Evolutionary conservation across 2,797 vertebrate species (phyloP).

Genomic region (Catostomus latipinnis): DNA sequence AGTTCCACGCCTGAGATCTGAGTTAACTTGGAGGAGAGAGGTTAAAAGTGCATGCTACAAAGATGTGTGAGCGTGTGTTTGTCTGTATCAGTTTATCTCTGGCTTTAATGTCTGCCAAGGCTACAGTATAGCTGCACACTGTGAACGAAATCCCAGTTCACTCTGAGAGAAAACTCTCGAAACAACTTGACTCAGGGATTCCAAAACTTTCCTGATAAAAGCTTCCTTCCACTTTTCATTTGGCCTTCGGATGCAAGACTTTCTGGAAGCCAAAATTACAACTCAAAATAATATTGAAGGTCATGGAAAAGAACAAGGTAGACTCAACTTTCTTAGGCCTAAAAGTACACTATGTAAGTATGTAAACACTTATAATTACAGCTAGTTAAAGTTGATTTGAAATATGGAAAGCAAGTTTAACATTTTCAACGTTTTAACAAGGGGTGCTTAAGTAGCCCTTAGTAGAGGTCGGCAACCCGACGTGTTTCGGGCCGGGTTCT

Average conservation of each 20-base stretch:
- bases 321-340: neutral
- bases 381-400: too few relatives aligned
- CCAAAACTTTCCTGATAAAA: constrained; percentile 16
- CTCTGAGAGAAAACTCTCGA: constrained; percentile 17
- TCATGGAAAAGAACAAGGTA: neutral
- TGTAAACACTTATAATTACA: too few relatives aligned
- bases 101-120: neutral
- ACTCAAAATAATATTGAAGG: neutral
- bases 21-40: constrained; percentile 39
- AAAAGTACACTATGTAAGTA: too few relatives aligned
- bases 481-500: too few relatives aligned
- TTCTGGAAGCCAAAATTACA: neutral
- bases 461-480: too few relatives aligned
- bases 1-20: constrained; percentile 34
- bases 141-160: neutral
- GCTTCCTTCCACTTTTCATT: neutral
- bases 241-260: neutral
- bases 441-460: too few relatives aligned
- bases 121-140: neutral
- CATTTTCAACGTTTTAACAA: too few relatives aligned
- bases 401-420: too few relatives aligned
- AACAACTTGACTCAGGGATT: constrained; percentile 1
- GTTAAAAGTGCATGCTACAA: constrained; percentile 27
- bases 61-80: constrained; percentile 13
- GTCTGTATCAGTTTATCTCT: constrained; percentile 10